Evolutionary conservation across 2,888 invertebrate species (phyloP), one percentile per base, ranked within the genome.

Genomic region (Aethes cnicana): DNA sequence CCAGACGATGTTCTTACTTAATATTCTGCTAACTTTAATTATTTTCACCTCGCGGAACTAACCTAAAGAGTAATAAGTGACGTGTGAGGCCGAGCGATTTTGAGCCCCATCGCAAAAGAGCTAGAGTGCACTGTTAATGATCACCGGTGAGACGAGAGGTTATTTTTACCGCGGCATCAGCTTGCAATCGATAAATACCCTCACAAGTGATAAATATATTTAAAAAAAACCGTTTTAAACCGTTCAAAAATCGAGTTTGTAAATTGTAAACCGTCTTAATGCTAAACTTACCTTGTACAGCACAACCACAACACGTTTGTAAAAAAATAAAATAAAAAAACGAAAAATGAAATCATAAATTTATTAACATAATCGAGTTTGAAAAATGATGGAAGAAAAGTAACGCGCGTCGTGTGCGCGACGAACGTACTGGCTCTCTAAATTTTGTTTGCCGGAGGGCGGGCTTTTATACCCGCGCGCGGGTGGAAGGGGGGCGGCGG

Each of bases 401-500:
- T 71, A 70, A 72, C 59, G 64, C 69, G 66, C 68, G 81, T 62
- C 74, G 74, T 72, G 63, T 62, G 55, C 66, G 52, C 54, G 58
- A 49, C 77, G 58, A 59, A 50, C 57, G 81, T 80, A 87, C 78
- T 84, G 88, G 88, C 84, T 71, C 88, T 87, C 86, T 88, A 82
- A 65, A 32, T 64, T 48, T 53, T 61, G 59, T 56, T 50, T 47
- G 64, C 62, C 62, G n/a, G 64, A 74, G 81, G 78, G 77, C 58
- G 72, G 66, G 74, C 66, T 84, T 89, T 66, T 87, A 89, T 86
- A 87, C 73, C 59, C 66, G 62, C 56, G 62, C 60, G 66, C 67
- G 74, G 68, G 61, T 63, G 66, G 71, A 64, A 73, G 63, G 75
- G 64, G 77, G 75, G 74, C 68, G 67, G 69, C 88, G 75, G 88